Percentiles rank a stretch among this genome's conserved stretches.
Conservation (phyloP, 1,140 invertebrate species). For the Lucilia cuprina region DNA sequence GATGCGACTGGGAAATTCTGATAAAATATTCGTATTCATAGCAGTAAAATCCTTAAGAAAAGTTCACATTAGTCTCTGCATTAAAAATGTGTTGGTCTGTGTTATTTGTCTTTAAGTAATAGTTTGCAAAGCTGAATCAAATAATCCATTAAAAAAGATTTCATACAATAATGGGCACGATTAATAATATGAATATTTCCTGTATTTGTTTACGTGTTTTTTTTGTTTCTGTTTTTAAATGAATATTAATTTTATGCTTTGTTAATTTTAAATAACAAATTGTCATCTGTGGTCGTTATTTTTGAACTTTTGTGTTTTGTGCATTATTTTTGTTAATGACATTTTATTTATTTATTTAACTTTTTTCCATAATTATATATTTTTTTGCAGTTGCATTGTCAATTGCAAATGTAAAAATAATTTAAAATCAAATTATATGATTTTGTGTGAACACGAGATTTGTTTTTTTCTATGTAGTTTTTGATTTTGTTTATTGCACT, state of each 20-base stretch:
- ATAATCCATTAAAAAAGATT: no score
- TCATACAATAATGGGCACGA: no score
- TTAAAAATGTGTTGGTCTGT: no score
- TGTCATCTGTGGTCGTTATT: constrained; percentile 1
- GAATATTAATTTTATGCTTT: not conserved
- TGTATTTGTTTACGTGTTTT: not conserved
- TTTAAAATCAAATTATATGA: not conserved
- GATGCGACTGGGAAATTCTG: no score
- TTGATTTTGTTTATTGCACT: no score
- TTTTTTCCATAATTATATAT: not conserved
- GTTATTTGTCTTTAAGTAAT: no score
- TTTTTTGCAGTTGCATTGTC: not conserved
- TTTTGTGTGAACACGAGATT: no score
- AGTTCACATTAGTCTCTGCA: no score
- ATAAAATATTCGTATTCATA: no score
- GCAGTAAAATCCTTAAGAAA: no score
- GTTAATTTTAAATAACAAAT: constrained; percentile 18
- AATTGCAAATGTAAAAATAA: not conserved
- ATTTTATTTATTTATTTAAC: not conserved
- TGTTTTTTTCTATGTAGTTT: no score
- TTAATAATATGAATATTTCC: not conserved
- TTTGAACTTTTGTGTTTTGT: constrained; percentile 7
- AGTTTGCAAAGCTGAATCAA: no score
- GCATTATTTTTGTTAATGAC: not conserved
- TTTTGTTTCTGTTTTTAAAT: not conserved